Base-by-base conservation (phyloP, 2,113 vertebrate species). In the Aegithalos caudatus region DNA sequence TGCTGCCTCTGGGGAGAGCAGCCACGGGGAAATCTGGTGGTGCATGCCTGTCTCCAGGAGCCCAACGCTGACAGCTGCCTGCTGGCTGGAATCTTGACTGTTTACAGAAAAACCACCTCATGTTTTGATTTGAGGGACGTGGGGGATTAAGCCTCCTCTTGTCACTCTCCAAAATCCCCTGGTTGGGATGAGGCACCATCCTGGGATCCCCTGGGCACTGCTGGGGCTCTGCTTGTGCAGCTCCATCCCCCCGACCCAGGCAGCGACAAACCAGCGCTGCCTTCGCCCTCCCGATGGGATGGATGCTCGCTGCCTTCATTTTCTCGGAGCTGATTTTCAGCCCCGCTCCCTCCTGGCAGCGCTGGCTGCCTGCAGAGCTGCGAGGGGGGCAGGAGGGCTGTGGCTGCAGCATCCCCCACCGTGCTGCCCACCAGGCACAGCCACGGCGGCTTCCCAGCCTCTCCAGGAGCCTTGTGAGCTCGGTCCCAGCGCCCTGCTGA, bases 181-280 rank as follows among this genome's bases (percentile, higher is more conserved):
- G 60, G 12, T 18, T 0, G 0, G 54, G 65, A 47, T 78, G 69
- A 6, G 1, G 37, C 0, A 0, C 38, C 22, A 13, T 37, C 27
- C 82, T 61, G 58, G 19, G 10, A 38, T 62, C 51, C 42, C 47
- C 35, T 3, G 6, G 35, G 72, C 23, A 22, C 2, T 2, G 42
- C 42, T 7, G 3, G 3, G 48, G 53, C 61, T 82, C 53, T 76
- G 53, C 12, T 35, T 71, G 54, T 51, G 60, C 66, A 57, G 24
- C 56, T 84, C 29, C 50, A 58, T 81, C 24, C 60, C 31, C 60
- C 29, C 1, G 1, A 24, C 35, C 61, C 2, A 5, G 51, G 12
- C 14, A 11, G 51, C 81, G 60, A 31, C 35, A 73, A 70, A 91
- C 33, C 84, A 78, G 83, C 11, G 0, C 40, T 35, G 87, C 53